Evolutionary conservation across 1,140 invertebrate species (phyloP).

Genomic region (Harpegnathos saltator): DNA sequence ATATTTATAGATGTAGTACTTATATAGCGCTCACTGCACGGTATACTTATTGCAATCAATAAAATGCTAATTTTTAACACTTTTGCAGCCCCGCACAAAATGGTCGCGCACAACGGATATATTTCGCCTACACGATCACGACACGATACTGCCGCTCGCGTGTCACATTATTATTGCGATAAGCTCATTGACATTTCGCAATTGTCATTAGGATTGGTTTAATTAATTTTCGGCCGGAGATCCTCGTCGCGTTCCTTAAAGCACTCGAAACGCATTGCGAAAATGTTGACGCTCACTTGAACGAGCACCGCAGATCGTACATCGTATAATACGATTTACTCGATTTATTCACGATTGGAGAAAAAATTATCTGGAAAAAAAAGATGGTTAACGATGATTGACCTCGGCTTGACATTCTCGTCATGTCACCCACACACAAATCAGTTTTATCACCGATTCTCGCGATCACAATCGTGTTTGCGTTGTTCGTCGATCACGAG

Average conservation of each 20-base stretch:
- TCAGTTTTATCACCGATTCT: background rate
- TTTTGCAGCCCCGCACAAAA: constrained; percentile 79
- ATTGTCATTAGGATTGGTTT: background rate
- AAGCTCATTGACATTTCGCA: constrained; percentile 33
- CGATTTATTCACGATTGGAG: background rate
- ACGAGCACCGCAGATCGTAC: background rate
- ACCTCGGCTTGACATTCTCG: background rate
- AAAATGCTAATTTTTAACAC: constrained; percentile 87
- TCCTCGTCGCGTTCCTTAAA: background rate
- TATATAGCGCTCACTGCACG: constrained; percentile 72
- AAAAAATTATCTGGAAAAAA: background rate
- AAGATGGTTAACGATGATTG: background rate
- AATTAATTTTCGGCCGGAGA: constrained; percentile 30
- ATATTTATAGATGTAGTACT: constrained; percentile 80
- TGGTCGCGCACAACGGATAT: constrained; percentile 54
- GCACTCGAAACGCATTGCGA: background rate
- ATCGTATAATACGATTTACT: background rate
- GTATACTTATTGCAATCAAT: constrained; percentile 83
- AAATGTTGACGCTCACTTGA: constrained; percentile 44
- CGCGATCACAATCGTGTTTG: background rate
- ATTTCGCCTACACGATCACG: background rate
- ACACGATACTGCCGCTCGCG: background rate
- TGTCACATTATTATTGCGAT: background rate
- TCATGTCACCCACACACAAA: background rate
- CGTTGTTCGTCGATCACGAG: background rate